Evolutionary conservation across 2,113 vertebrate species (phyloP), one percentile per base, ranked within the genome.

Genomic region (Lepus americanus): DNA sequence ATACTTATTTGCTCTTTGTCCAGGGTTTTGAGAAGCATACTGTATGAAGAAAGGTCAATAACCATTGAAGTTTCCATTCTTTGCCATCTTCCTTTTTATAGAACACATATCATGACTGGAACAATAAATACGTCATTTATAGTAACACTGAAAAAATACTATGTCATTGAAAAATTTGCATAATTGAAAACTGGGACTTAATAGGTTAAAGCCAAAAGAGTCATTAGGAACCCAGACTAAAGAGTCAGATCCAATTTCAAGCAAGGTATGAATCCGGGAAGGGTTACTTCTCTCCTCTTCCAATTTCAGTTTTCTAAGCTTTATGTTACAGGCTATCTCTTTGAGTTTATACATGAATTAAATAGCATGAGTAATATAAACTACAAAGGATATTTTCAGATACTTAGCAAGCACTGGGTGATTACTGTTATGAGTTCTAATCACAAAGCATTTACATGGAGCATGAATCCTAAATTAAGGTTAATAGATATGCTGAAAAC

Each of bases 391-490:
- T 82, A 76, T 74, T 86, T 7, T 53, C 44, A 94, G 36, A 51
- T 3, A 66, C 19, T 70, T 9, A 94, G 55, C n/a, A 85, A 77
- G 44, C 59, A 79, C 55, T 73, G n/a, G 13, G 27, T 55, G 69
- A 36, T 19, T 73, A 31, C 74, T 80, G 66, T 61, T 85, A 89
- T 78, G 33, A 6, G 3, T 55, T 86, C 33, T 64, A 78, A 82
- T 31, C 83, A 90, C 8, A 87, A 89, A 94, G 66, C 33, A 80
- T 79, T 83, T 89, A 69, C 61, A 36, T 94, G 74, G 12, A 94
- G 53, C 11, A 80, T 93, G 61, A 88, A 83, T 95, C 31, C 7
- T 79, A 80, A 89, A 66, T 55, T 63, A 87, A 94, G 29, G 5
- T 77, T 89, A 89, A 69, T 44, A n/a, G 33, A 90, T 55, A 87